These are phyloP conservation scores for Sorex araneus DNA, from an alignment of 2,113 vertebrate genomes.

Conservation along the genomic window DNA sequence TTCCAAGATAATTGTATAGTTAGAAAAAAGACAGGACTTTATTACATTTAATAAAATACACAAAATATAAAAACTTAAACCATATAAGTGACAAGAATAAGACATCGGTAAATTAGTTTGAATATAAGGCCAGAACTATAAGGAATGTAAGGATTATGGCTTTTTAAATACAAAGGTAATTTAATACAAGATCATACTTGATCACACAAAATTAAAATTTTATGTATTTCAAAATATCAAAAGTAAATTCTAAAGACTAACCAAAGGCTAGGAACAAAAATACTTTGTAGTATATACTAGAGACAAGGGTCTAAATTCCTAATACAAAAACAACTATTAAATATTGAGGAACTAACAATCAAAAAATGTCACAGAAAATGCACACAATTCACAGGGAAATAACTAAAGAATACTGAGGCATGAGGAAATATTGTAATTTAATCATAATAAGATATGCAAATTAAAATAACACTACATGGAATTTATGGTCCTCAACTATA, in stretches of 20 bases:
- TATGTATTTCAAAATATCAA: background rate
- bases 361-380: background rate
- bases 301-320: background rate
- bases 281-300: background rate
- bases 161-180: background rate
- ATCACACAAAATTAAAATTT: conserved; percentile 25
- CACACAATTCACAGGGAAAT: background rate
- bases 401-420: background rate
- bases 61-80: conserved; percentile 5
- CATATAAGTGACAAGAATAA: background rate
- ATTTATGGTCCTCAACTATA: background rate
- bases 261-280: background rate
- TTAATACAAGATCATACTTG: background rate
- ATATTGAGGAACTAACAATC: background rate
- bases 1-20: background rate
- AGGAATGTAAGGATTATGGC: background rate
- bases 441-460: background rate
- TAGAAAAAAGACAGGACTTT: background rate
- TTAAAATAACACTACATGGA: background rate
- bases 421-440: conserved; percentile 24
- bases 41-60: background rate
- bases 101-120: background rate
- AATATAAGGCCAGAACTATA: background rate
- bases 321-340: background rate
- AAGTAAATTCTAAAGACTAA: background rate